phyloP scores from a whole-genome alignment of 1,140 invertebrate genomes.

The Pseudomyrmex flavicornis region DNA sequence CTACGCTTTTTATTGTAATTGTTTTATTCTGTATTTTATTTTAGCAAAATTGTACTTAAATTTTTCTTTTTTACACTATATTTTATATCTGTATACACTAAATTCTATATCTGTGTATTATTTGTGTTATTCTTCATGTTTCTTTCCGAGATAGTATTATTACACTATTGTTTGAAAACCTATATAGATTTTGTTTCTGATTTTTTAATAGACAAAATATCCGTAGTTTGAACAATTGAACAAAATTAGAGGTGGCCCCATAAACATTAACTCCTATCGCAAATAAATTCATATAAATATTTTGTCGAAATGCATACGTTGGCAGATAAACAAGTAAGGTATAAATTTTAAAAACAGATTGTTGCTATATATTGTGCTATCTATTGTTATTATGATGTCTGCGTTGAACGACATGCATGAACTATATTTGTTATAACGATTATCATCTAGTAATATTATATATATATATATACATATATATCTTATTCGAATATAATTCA shows the following conservation, averaged over 20 bases:
- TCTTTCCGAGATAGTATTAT: too few relatives aligned
- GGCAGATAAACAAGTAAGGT: conserved; percentile 81
- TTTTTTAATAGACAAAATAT: too few relatives aligned
- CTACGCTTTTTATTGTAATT: not conserved
- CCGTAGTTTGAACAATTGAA: not conserved
- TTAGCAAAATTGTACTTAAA: not conserved
- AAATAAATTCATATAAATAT: conserved; percentile 64
- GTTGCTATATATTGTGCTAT: conserved; percentile 12
- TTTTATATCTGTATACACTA: too few relatives aligned
- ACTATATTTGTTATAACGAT: conserved; percentile 5
- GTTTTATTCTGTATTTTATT: not conserved
- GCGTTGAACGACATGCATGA: conserved; percentile 29
- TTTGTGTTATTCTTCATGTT: too few relatives aligned
- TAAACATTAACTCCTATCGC: not conserved
- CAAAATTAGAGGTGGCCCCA: conserved; percentile 9
- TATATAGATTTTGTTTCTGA: too few relatives aligned
- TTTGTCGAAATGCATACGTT: conserved; percentile 77
- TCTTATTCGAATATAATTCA: not conserved
- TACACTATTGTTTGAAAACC: too few relatives aligned
- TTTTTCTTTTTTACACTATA: not conserved
- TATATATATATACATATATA: not conserved
- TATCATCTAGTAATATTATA: conserved; percentile 2
- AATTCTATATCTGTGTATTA: too few relatives aligned
- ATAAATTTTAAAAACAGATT: conserved; percentile 58
- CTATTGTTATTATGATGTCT: conserved; percentile 7